Percentiles rank a stretch among this genome's conserved stretches.
Conservation (phyloP, 2,888 invertebrate species). For the Latheticus oryzae region DNA sequence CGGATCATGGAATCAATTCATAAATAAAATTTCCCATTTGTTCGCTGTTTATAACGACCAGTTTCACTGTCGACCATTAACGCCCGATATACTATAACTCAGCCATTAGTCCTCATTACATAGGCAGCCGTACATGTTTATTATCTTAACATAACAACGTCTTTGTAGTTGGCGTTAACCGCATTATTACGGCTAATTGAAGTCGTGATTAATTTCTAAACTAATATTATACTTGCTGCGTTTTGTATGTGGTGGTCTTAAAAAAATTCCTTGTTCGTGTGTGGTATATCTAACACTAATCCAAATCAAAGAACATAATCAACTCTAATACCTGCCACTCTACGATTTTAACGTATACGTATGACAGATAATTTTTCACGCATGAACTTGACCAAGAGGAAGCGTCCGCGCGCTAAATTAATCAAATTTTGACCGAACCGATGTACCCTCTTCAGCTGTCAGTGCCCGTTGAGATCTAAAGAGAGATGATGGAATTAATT, state of each 20-base stretch:
- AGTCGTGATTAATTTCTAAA: constrained; percentile 32
- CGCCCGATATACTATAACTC: constrained; percentile 23
- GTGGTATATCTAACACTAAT: constrained; percentile 25
- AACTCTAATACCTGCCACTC: constrained; percentile 18
- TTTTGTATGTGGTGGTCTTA: constrained; percentile 19
- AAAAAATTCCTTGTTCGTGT: constrained; percentile 20
- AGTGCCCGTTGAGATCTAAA: no score
- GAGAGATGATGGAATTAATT: no score
- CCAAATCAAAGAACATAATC: constrained; percentile 15
- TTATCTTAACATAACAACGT: constrained; percentile 32
- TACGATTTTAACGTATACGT: constrained; percentile 25
- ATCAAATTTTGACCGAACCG: constrained; percentile 13
- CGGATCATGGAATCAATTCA: no score
- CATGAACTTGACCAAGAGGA: constrained; percentile 24
- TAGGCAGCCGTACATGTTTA: constrained; percentile 27
- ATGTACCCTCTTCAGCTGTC: constrained; percentile 41
- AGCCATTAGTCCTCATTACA: constrained; percentile 27
- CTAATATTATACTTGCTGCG: constrained; percentile 7
- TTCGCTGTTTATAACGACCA: constrained; percentile 14
- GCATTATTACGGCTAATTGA: constrained; percentile 31
- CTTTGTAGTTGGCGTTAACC: constrained; percentile 25
- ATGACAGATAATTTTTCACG: constrained; percentile 32
- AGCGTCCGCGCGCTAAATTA: constrained; percentile 19
- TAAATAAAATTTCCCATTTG: constrained; percentile 21
- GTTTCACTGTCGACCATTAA: constrained; percentile 11